A percentile compares a stretch with the other conserved stretches of the same genome.
Conservation (phyloP, 2,888 invertebrate species). For the Bedellia somnulentella region DNA sequence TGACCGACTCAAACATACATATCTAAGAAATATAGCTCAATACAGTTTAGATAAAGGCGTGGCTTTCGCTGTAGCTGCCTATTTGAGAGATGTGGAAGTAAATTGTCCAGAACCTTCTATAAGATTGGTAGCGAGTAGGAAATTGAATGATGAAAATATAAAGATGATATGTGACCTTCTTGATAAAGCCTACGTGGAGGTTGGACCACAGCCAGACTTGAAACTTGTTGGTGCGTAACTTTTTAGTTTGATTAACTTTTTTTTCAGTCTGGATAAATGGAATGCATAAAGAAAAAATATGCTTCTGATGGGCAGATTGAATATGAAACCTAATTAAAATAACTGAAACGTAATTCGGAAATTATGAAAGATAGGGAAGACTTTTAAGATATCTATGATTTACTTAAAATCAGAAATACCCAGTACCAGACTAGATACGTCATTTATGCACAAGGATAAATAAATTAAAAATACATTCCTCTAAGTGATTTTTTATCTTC, state of each 20-base stretch:
- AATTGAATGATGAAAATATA: constrained; percentile 67
- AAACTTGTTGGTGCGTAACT: constrained; percentile 17
- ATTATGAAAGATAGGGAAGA: too few relatives aligned
- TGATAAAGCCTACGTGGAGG: constrained; percentile 40
- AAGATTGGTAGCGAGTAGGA: constrained; percentile 68
- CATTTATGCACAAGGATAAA: too few relatives aligned
- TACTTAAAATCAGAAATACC: too few relatives aligned
- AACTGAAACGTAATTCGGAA: too few relatives aligned
- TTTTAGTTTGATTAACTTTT: constrained; percentile 3
- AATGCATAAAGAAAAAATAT: too few relatives aligned
- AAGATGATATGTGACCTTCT: constrained; percentile 26
- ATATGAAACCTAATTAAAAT: too few relatives aligned
- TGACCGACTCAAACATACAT: constrained; percentile 41
- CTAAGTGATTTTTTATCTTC: too few relatives aligned
- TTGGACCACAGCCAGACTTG: constrained; percentile 32
- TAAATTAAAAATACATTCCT: too few relatives aligned
- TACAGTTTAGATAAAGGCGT: constrained; percentile 68
- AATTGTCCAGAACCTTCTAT: constrained; percentile 71
- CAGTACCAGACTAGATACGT: too few relatives aligned
- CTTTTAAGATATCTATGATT: too few relatives aligned
- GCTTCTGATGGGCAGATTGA: too few relatives aligned
- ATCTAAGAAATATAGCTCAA: constrained; percentile 65
- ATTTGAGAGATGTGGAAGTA: constrained; percentile 68
- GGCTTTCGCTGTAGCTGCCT: constrained; percentile 70
- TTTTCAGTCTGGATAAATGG: not conserved